Evolutionary conservation across 2,113 vertebrate genomes (phyloP).

Genomic region (Lipophrys pholis): DNA sequence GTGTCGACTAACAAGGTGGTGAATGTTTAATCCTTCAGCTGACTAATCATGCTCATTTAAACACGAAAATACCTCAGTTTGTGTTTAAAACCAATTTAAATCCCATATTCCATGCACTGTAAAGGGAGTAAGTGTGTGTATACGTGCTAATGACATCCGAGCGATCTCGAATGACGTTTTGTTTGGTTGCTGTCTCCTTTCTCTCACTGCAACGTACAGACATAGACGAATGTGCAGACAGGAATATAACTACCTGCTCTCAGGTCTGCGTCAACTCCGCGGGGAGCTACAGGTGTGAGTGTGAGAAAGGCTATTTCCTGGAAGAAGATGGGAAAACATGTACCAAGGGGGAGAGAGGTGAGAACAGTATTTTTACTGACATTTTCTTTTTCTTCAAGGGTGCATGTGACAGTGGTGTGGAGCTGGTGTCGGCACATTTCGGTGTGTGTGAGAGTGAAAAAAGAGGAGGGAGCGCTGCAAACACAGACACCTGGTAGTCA

Average conservation of each 20-base stretch:
- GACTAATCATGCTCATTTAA: no score
- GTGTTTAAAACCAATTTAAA: background rate
- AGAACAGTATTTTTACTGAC: conserved; percentile 32
- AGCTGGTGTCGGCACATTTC: conserved; percentile 29
- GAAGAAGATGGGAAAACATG: conserved; percentile 91
- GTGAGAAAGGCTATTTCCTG: conserved; percentile 87
- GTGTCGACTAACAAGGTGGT: no score
- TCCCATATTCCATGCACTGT: background rate
- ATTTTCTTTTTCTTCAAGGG: conserved; percentile 37
- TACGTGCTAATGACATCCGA: no score
- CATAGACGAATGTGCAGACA: conserved; percentile 90
- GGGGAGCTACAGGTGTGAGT: conserved; percentile 95
- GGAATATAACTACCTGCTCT: conserved; percentile 87
- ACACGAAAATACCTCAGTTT: background rate
- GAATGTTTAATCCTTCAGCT: no score
- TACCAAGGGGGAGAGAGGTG: conserved; percentile 90
- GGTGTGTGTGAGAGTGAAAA: background rate
- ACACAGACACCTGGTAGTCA: conserved; percentile 75
- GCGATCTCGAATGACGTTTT: no score
- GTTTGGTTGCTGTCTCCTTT: background rate
- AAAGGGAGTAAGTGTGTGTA: background rate
- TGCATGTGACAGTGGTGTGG: conserved; percentile 46
- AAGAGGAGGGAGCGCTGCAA: conserved; percentile 32
- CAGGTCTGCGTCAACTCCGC: conserved; percentile 92
- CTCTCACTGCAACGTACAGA: conserved; percentile 78